Percentiles rank a stretch among this genome's conserved stretches.
These are phyloP conservation scores for Turnix velox DNA, from an alignment of 2,113 vertebrate genomes.

Conservation along the genomic window DNA sequence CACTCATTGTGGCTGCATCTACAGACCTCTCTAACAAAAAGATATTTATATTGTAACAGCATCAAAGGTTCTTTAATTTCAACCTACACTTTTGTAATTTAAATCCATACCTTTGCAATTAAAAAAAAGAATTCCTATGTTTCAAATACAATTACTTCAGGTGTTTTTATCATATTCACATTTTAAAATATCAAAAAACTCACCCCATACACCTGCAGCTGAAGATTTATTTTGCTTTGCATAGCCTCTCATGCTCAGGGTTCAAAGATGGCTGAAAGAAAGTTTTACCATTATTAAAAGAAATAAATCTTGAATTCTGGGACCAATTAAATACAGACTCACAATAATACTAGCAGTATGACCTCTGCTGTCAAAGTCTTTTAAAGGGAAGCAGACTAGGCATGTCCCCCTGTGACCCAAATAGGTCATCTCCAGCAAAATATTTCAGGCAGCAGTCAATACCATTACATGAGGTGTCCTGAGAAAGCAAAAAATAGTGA, in stretches of 20 bases:
- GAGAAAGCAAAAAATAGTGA: not conserved
- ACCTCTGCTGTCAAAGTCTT: not conserved
- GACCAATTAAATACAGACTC: not conserved
- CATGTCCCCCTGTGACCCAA: not conserved
- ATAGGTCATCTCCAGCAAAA: not conserved
- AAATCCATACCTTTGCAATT: not conserved
- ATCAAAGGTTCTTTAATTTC: not conserved
- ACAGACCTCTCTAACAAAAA: not conserved
- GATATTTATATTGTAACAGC: not conserved
- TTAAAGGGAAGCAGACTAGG: not conserved
- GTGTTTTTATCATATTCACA: not conserved
- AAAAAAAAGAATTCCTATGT: not conserved
- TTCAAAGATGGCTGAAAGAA: conserved; percentile 77
- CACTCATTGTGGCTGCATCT: not conserved
- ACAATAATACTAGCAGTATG: not conserved
- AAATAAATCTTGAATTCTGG: not conserved
- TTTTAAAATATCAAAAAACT: conserved; percentile 38
- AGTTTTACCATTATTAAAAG: not conserved
- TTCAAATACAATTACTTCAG: not conserved
- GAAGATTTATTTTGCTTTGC: conserved; percentile 76
- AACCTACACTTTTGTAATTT: not conserved
- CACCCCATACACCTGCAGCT: conserved; percentile 78
- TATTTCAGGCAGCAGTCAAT: not conserved
- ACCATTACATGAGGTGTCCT: not conserved
- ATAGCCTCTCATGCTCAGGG: conserved; percentile 74